These are phyloP conservation scores for Mycogona germanica DNA, from an alignment of 2,888 invertebrate species.

Conservation along the genomic window DNA sequence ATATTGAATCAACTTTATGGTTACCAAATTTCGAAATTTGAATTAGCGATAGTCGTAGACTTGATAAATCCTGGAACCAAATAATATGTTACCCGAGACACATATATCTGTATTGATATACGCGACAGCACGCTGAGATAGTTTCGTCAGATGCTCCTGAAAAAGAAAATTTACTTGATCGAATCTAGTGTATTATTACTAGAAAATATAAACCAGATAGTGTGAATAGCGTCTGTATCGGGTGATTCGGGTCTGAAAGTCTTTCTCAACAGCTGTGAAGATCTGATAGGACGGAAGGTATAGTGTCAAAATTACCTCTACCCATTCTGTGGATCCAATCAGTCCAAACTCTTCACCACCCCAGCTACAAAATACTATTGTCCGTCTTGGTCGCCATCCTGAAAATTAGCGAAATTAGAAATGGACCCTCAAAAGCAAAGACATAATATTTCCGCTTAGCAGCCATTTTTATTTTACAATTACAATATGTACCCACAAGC, in stretches of 20 bases:
- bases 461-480: no score
- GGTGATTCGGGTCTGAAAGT: no score
- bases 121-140: constrained; percentile 22
- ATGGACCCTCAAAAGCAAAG: no score
- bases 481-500: no score
- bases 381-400: constrained; percentile 40
- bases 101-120: constrained; percentile 25
- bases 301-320: constrained; percentile 16
- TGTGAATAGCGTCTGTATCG: no score
- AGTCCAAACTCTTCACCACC: constrained; percentile 40
- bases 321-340: constrained; percentile 40
- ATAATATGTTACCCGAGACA: constrained; percentile 25
- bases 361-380: constrained; percentile 39
- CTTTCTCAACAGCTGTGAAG: no score
- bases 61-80: background rate
- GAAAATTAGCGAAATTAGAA: constrained; percentile 23
- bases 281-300: no score
- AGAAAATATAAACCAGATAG: no score
- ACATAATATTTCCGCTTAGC: constrained; percentile 24
- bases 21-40: no score
- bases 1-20: background rate
- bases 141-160: constrained; percentile 20
- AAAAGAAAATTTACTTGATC: no score
- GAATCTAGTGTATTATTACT: no score
- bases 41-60: background rate